phyloP scores from a whole-genome alignment of 2,797 vertebrate species.

The Cirrhinus mrigala region DNA sequence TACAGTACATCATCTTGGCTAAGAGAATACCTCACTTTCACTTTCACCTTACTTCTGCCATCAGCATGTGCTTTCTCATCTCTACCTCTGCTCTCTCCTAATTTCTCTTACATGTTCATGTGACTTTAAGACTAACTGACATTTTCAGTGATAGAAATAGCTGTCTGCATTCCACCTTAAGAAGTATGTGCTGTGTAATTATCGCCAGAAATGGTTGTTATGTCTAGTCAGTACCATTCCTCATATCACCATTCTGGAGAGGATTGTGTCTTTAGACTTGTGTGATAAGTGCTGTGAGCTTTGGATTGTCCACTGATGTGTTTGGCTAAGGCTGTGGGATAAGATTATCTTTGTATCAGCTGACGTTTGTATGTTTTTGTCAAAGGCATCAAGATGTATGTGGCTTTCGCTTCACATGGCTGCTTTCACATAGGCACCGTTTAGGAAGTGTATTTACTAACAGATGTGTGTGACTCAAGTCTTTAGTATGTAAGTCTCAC shows the following conservation, averaged over 20 bases:
- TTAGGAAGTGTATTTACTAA: neutral
- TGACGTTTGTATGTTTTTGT: neutral
- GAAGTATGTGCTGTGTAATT: conserved; percentile 46
- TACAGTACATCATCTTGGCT: neutral
- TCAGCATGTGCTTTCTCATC: conserved; percentile 1
- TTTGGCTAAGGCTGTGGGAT: conserved; percentile 39
- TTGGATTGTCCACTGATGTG: neutral
- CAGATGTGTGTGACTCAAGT: neutral
- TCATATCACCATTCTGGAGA: conserved; percentile 23
- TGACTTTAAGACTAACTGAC: conserved; percentile 58
- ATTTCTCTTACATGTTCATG: neutral
- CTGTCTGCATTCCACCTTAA: conserved; percentile 44
- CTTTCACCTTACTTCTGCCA: neutral
- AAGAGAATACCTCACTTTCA: neutral
- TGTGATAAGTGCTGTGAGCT: neutral
- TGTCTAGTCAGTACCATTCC: conserved; percentile 41
- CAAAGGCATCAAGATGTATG: conserved; percentile 6
- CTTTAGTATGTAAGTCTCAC: neutral
- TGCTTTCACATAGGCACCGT: neutral
- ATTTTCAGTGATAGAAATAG: conserved; percentile 61
- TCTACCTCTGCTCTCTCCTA: neutral
- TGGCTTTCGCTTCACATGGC: neutral
- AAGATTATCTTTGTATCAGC: conserved; percentile 11
- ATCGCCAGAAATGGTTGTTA: conserved; percentile 47
- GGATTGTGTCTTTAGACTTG: neutral